Conservation (phyloP, 2,888 invertebrate genomes). For the Mallateleia sp. region DNA sequence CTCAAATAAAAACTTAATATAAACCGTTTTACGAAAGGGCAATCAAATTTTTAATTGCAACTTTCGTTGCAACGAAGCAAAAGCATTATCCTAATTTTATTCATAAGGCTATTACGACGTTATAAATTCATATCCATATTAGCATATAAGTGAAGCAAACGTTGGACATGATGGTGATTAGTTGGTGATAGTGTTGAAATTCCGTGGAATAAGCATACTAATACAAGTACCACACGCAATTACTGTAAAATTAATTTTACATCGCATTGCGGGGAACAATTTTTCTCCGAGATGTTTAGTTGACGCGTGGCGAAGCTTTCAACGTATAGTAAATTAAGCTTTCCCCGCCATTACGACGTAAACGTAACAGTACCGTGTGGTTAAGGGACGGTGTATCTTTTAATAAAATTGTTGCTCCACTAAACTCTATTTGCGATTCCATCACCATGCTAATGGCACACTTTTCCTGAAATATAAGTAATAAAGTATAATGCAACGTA, state of each 20-base stretch:
- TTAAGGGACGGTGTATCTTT: constrained; percentile 18
- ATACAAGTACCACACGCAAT: background rate
- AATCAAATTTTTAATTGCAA: constrained; percentile 59
- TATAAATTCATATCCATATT: constrained; percentile 61
- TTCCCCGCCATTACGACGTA: background rate
- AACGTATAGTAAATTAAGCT: constrained; percentile 17
- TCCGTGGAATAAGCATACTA: constrained; percentile 5
- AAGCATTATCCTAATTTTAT: constrained; percentile 66
- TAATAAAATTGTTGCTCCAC: constrained; percentile 27
- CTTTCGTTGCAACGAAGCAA: constrained; percentile 32
- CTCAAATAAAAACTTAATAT: too few relatives aligned
- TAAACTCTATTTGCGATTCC: constrained; percentile 42
- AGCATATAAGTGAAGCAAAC: constrained; percentile 55
- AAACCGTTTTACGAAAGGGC: too few relatives aligned
- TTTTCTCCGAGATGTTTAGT: background rate
- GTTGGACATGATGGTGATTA: constrained; percentile 39
- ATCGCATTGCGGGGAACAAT: background rate
- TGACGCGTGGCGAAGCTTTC: background rate
- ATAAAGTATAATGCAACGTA: constrained; percentile 34
- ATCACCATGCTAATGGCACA: constrained; percentile 54
- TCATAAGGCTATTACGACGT: constrained; percentile 59
- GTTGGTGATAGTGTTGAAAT: constrained; percentile 38
- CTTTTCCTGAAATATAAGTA: constrained; percentile 32
- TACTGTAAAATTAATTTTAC: constrained; percentile 12
- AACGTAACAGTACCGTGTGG: constrained; percentile 1